phyloP scores from a whole-genome alignment of 92 coral and sea anemone genomes.

The Metridium senile region DNA sequence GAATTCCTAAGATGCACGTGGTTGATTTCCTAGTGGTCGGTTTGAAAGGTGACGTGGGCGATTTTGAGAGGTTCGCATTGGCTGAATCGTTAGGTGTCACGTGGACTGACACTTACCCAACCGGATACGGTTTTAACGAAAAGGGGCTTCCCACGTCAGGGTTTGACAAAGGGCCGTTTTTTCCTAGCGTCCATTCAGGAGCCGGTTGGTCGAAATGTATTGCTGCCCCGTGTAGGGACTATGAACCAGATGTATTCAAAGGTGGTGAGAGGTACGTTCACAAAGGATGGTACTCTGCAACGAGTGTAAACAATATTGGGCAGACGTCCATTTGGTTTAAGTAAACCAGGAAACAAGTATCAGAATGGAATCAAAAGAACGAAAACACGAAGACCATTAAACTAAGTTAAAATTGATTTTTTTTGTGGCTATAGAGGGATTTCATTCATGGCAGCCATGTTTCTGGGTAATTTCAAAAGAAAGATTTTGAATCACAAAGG shows the following conservation, averaged over 20 bases:
- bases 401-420: too few species aligned
- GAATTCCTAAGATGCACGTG: too few species aligned
- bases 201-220: conserved; percentile 46
- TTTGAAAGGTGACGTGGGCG: too few species aligned
- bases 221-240: conserved; percentile 59
- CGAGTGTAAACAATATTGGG: conserved; percentile 61
- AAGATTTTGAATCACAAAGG: too few species aligned
- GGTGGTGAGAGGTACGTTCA: conserved; percentile 71
- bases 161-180: conserved; percentile 86
- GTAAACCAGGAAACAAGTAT: too few species aligned
- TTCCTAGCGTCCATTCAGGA: too few species aligned
- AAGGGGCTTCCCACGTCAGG: conserved; percentile 46
- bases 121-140: conserved; percentile 76
- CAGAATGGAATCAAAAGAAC: too few species aligned
- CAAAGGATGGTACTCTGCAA: conserved; percentile 79
- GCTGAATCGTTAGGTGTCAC: conserved; percentile 80
- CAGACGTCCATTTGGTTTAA: conserved; percentile 98
- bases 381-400: too few species aligned
- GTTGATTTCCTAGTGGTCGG: too few species aligned
- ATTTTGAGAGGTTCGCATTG: conserved; percentile 86
- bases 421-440: too few species aligned
- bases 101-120: conserved; percentile 81
- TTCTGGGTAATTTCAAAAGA: too few species aligned
- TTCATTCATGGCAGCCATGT: too few species aligned
- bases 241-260: conserved; percentile 69